Base-by-base conservation (phyloP, 2,888 invertebrate genomes). In the Venusia cambrica region DNA sequence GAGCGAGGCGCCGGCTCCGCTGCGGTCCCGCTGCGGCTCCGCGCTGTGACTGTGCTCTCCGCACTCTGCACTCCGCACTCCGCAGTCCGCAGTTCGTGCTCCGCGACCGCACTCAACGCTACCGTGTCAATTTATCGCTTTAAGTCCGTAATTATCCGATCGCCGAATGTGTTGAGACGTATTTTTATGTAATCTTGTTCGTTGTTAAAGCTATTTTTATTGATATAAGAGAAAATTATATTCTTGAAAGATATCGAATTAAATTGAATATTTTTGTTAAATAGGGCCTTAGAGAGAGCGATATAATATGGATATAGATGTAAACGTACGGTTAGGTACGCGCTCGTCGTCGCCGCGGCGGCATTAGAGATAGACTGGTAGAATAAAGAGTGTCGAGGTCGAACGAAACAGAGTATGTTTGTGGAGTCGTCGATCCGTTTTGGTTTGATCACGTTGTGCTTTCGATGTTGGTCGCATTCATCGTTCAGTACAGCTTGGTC, bases 121-220 rank as follows among this genome's bases (percentile, higher is more conserved):
- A 71, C 67, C 77, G 76, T 80, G 83, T 83, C 83, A 78, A 81
- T 83, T 83, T 77, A 64, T 77, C 79, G 83, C 84, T 83, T 83
- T 81, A 81, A 83, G 70, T 72, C 78, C 78, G 75, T 73, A 68
- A 71, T 70, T 74, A 77, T 73, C 73, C 66, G 71, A 63, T 71
- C 71, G 66, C 69, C 75, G 77, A 80, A 71, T 77, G 71, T 74
- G 75, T 76, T 76, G 73, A 77, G 70, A 74, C 78, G 73, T 76
- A 81, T 80, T 78, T 83, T 83, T 83, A 62, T 83, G 83, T 84
- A 69, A 75, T 73, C 72, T 73, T 81, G 79, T 81, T 81, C 79
- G 77, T 76, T 85, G 81, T 85, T 84, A 80, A 75, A 83, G 76
- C 79, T 81, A 83, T 84, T 77, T 81, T 79, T 76, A 76, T 77